These are phyloP conservation scores for Picathartes gymnocephalus DNA, from an alignment of 2,113 vertebrate genomes.

Conservation along the genomic window DNA sequence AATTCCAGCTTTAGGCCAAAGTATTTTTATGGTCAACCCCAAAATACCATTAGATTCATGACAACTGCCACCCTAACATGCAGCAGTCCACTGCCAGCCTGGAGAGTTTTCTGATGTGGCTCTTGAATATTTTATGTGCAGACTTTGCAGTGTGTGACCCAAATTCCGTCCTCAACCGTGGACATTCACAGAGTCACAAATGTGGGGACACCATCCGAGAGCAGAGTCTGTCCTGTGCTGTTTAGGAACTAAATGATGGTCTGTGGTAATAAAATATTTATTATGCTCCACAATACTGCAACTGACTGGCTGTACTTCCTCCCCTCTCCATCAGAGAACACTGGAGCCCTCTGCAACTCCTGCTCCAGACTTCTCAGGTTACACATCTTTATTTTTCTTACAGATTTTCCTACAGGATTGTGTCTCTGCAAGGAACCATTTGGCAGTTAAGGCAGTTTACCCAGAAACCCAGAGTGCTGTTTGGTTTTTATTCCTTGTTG, in stretches of 20 bases:
- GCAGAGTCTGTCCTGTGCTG: accelerated
- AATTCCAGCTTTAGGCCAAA: not conserved
- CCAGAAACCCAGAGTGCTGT: not conserved
- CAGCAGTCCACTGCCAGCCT: not conserved
- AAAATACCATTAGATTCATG: not conserved
- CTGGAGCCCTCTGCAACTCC: slow-evolving; percentile 15
- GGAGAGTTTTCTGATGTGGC: accelerated
- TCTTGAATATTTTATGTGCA: not conserved
- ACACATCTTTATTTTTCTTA: not conserved
- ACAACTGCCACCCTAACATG: not conserved
- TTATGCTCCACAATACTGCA: not conserved
- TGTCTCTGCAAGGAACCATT: not conserved
- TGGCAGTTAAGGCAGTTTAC: not conserved
- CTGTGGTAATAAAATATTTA: not conserved
- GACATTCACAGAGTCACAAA: not conserved
- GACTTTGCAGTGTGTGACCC: not conserved
- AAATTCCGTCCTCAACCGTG: accelerated
- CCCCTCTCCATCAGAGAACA: not conserved
- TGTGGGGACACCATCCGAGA: accelerated
- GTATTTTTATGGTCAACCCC: not conserved
- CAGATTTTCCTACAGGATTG: not conserved
- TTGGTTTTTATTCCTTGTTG: not conserved
- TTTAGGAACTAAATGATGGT: not conserved
- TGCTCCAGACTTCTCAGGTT: not conserved
- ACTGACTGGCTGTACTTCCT: not conserved